Evolutionary conservation across 1,140 invertebrate genomes (phyloP).

Genomic region (Alviniconcha marisindica): DNA sequence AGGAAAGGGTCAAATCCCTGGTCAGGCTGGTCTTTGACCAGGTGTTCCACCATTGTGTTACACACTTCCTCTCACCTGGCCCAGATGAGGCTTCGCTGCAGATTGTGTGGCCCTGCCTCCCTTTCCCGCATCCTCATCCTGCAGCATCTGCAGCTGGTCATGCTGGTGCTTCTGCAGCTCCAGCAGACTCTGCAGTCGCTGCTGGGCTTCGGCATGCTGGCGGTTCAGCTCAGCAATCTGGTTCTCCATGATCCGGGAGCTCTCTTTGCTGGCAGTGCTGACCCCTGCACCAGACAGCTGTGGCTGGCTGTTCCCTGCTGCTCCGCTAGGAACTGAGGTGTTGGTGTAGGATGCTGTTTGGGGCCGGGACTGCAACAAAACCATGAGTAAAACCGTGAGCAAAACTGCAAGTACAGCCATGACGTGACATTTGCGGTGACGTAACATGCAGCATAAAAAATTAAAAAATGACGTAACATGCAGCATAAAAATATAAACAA

Average conservation of each 20-base stretch:
- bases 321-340: background rate
- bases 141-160: conserved; percentile 42
- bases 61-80: no score
- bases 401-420: background rate
- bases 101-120: conserved; percentile 10
- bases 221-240: conserved; percentile 68
- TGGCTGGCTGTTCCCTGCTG: background rate
- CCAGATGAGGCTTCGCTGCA: background rate
- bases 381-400: background rate
- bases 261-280: background rate
- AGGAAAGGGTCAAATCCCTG: no score
- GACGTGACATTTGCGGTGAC: no score
- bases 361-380: background rate
- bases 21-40: no score
- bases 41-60: no score
- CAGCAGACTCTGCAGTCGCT: conserved; percentile 58
- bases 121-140: conserved; percentile 20
- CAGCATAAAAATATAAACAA: no score
- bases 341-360: background rate
- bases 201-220: conserved; percentile 68
- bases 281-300: background rate
- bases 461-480: no score
- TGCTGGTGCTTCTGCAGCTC: conserved; percentile 53
- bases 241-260: conserved; percentile 44
- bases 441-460: no score